Percentiles rank a stretch among this genome's conserved stretches.
Conservation (phyloP, 2,797 vertebrate genomes). For the Luscinia luscinia region DNA sequence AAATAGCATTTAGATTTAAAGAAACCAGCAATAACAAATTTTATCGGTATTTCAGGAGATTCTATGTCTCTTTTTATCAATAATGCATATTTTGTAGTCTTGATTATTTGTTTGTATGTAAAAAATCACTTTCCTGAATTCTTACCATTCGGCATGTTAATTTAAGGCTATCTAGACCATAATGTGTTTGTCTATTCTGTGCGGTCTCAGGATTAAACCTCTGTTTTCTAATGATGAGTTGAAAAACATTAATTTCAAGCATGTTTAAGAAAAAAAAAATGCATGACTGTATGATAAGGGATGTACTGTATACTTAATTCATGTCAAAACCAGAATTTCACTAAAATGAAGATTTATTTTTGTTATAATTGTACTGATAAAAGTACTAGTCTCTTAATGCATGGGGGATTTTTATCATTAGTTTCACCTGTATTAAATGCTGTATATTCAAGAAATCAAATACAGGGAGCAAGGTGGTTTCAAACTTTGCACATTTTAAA, state of each 20-base stretch:
- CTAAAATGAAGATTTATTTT: background rate
- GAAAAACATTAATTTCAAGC: background rate
- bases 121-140: background rate
- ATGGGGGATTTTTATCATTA: background rate
- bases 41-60: background rate
- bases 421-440: background rate
- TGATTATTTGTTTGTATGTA: background rate
- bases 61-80: background rate
- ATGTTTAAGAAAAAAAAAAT: background rate
- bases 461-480: background rate
- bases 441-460: background rate
- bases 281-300: background rate
- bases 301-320: background rate
- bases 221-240: background rate
- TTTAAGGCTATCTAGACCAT: background rate
- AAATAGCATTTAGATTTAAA: background rate
- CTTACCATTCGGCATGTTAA: background rate
- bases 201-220: background rate
- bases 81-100: background rate
- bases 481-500: background rate
- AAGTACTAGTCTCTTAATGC: background rate
- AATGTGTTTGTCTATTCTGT: background rate
- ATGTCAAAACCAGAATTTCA: background rate
- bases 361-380: background rate
- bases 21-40: background rate